Evolutionary conservation across 2,797 vertebrate genomes (phyloP), one percentile per base, ranked within the genome.

Genomic region (Esox masquinongy): DNA sequence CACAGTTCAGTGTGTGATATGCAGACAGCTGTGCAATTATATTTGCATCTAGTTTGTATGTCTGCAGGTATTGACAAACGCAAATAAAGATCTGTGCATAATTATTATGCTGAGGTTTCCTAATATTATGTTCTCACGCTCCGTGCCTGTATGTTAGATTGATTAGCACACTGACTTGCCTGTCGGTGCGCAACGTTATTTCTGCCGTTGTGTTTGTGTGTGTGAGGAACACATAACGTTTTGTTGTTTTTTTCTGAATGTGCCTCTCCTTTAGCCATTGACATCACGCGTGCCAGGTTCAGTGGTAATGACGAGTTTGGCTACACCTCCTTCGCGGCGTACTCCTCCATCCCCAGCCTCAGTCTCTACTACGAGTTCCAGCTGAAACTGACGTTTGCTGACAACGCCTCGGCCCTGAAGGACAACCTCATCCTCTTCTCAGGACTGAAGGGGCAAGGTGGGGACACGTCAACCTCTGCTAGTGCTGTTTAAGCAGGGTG

Each of bases 381-480:
- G 73, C 66, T 97, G 80, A 96, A 94, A 91, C 95, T 98, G 92
- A 94, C 90, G 0, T 89, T 96, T 39, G 87, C 92, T 84, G 92
- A 94, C 82, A 91, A 93, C 70, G 81, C 88, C 5, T 94, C 94
- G 0, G 94, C 96, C 68, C 77, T 94, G 81, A 92, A 91, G 92
- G 92, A 97, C 84, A 97, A 96, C 88, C 85, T 97, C 82, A 94
- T 97, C 82, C 92, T 97, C 92, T 98, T 95, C 85, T 94, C 95
- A 51, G 96, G 96, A 80, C 94, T 94, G 80, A 97, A 95, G 80
- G 95, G 95, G 82, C 90, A 89, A 88, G 95, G 97, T 97, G 94
- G 95, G 93, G 92, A 56, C n/a, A 8, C 19, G 19, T 5, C 53
- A 22, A 19, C 22, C 53, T 56, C 8, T 56, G 19, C n/a, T 22